Evolutionary conservation across 2,888 invertebrate species (phyloP), one percentile per base, ranked within the genome.

Genomic region (Ctena decussata): DNA sequence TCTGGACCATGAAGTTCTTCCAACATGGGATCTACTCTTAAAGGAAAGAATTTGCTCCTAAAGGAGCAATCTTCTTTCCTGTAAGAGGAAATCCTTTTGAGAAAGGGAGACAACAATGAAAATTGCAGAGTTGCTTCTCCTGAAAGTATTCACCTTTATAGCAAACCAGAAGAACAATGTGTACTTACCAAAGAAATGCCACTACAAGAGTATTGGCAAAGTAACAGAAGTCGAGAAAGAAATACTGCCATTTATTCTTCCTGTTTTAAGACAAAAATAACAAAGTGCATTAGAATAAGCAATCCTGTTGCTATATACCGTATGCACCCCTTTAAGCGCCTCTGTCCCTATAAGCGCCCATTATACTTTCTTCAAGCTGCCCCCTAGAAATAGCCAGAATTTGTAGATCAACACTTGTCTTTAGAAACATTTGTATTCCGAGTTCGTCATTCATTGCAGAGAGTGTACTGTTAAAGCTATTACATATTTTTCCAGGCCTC

Each of bases 221-320:
- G 86, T 94, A 95, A 80, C 95, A 95, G 87, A 94, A 94, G 79
- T 95, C 95, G n/a, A 95, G 75, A 41, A 94, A 87, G 74, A 94
- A 95, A 80, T 91, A 94, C 83, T 94, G 94, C 90, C 92, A 94
- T 80, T 94, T 94, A 70, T 82, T 84, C 76, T 90, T 91, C 91
- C 95, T 94, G 89, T 41, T 60, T 82, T 90, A 79, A 57, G n/a
- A 53, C 53, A 53, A 53, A 24, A 18, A 53, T 12, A 53, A 53
- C 18, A 15, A 5, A 53, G n/a, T n/a, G 6, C 24, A 82, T 84
- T 32, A 65, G 1, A 72, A 21, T 77, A 70, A 46, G 24, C 6
- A 24, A 5, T 32, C 24, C 21, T 1, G 53, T 15, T 6, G 53
- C 21, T 53, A 53, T 18, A n/a, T 53, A 11, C 6, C 21, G 24